Evolutionary conservation across 2,888 invertebrate genomes (phyloP), one percentile per base, ranked within the genome.

Genomic region (Tanytarsus gracilentus): DNA sequence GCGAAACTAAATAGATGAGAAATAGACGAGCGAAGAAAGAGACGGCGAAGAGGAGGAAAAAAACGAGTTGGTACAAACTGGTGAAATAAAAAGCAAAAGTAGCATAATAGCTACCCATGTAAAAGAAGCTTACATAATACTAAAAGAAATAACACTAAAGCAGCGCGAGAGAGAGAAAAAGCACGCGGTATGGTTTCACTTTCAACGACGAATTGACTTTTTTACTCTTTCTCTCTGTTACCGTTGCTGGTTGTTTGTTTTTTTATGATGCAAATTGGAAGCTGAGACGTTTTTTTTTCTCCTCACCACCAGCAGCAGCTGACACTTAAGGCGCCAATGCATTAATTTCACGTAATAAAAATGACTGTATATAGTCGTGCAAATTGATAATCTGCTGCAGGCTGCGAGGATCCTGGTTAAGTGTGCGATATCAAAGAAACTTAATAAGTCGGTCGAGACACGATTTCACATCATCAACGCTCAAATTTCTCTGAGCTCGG

Each of bases 61-160:
- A n/a, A n/a, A n/a, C n/a, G n/a, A n/a, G n/a, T n/a, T n/a, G n/a
- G n/a, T n/a, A n/a, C n/a, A n/a, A 44, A 44, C 18, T 33, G 36
- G 16, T 18, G 44, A 23, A 18, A 44, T 44, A 11, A 44, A 44
- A 44, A 44, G 44, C 44, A 11, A 44, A 21, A 11, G 23, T 44
- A 44, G 18, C 44, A 44, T 44, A 44, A 18, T 18, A 23, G 11
- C 44, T 18, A 44, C 3, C n/a, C 9, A 33, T 4, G 21, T 23
- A 44, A 44, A 44, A 33, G 11, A 56, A 27, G 23, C 39, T 58
- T 58, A 58, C 58, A 58, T 58, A 58, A 58, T 58, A 58, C 21
- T 33, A 39, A 55, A 48, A 30, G 30, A 44, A 27, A 18, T 21
- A 44, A 56, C n/a, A 21, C 14, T 26, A 4, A 16, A 48, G 26